A percentile compares a stretch with the other conserved stretches of the same genome.
These are phyloP conservation scores for Opisthocomus hoazin DNA, from an alignment of 2,113 vertebrate species.

Conservation along the genomic window DNA sequence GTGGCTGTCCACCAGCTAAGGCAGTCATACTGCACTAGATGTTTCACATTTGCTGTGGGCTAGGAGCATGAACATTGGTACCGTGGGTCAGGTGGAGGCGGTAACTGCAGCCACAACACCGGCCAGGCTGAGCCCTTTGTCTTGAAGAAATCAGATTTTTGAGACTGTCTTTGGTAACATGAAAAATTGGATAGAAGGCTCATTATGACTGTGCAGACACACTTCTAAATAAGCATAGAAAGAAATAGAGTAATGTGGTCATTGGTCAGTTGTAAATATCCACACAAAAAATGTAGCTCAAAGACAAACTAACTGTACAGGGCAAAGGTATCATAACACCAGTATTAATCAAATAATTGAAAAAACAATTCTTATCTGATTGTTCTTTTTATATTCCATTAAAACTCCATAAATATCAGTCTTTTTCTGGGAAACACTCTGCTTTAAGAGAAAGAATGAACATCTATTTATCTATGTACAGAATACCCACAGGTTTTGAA, in stretches of 20 bases:
- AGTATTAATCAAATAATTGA: background rate
- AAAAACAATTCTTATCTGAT: background rate
- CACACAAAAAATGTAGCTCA: background rate
- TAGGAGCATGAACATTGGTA: background rate
- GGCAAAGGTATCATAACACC: background rate
- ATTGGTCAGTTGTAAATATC: background rate
- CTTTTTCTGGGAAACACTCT: background rate
- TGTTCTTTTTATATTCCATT: background rate
- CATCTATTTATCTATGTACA: background rate
- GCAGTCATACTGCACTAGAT: background rate
- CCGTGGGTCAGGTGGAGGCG: background rate
- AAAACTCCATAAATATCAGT: background rate
- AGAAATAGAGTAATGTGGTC: background rate
- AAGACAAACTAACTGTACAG: background rate
- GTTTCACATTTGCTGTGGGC: background rate
- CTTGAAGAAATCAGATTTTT: background rate
- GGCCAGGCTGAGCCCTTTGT: background rate
- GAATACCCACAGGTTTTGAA: background rate
- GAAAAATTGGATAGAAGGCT: background rate
- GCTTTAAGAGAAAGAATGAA: background rate
- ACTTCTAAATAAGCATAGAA: background rate
- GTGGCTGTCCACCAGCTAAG: fast-evolving
- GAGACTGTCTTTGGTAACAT: background rate
- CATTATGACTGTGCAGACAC: fast-evolving
- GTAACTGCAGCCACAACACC: background rate